Percentiles rank a stretch among this genome's conserved stretches.
These are phyloP conservation scores for Epinotia demarniana DNA, from an alignment of 2,888 invertebrate genomes.

Conservation along the genomic window DNA sequence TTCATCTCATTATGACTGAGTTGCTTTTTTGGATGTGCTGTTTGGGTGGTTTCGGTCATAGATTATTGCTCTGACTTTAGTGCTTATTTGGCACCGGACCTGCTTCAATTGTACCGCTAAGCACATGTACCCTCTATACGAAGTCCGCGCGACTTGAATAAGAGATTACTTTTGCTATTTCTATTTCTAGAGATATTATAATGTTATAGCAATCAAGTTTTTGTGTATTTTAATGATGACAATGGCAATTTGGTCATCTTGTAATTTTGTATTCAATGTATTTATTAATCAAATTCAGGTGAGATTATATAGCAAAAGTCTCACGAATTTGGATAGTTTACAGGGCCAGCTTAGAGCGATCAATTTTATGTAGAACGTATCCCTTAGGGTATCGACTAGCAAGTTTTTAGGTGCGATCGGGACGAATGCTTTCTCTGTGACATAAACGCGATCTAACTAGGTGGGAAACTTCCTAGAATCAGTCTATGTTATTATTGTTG, in stretches of 20 bases:
- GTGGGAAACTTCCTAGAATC: too few relatives aligned
- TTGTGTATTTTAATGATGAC: neutral
- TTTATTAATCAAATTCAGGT: neutral
- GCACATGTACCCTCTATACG: slow-evolving; percentile 74
- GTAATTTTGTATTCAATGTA: too few relatives aligned
- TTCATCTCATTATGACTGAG: neutral
- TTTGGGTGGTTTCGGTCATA: neutral
- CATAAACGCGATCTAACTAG: too few relatives aligned
- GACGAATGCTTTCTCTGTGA: too few relatives aligned
- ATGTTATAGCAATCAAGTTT: neutral
- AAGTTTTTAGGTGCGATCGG: too few relatives aligned
- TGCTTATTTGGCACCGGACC: slow-evolving; percentile 80
- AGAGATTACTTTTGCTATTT: slow-evolving; percentile 45
- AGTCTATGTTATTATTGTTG: too few relatives aligned
- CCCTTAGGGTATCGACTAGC: too few relatives aligned
- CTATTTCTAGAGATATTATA: slow-evolving; percentile 28
- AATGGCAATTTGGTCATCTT: neutral
- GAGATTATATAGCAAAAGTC: too few relatives aligned
- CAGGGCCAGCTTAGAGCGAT: too few relatives aligned
- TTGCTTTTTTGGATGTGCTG: neutral
- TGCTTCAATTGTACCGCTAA: slow-evolving; percentile 78
- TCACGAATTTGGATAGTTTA: too few relatives aligned
- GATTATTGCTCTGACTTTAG: neutral
- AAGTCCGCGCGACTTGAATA: slow-evolving; percentile 61
- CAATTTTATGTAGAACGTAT: too few relatives aligned